These are phyloP conservation scores for Phylloscopus trochilus DNA, from an alignment of 2,113 vertebrate genomes.

Conservation along the genomic window DNA sequence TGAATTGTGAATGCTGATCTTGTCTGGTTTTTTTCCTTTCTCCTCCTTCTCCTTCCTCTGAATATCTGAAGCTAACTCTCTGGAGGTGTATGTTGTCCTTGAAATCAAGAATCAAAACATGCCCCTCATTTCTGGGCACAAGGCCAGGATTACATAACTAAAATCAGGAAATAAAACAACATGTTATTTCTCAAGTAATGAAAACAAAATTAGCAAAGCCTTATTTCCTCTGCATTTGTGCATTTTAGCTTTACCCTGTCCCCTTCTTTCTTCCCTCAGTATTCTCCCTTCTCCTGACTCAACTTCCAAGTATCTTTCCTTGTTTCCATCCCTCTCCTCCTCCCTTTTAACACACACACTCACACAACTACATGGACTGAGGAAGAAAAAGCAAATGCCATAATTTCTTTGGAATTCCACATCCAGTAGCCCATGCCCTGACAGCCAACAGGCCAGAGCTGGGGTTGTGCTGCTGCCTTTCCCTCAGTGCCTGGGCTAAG, in stretches of 20 bases:
- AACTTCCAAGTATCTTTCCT: background rate
- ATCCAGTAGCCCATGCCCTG: rapidly evolving
- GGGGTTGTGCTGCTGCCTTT: background rate
- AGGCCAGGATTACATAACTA: background rate
- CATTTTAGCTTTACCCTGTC: background rate
- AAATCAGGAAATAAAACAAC: background rate
- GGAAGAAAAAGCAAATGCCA: background rate
- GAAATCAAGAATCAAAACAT: slow-evolving; percentile 7
- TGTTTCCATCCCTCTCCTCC: rapidly evolving
- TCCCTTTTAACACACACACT: background rate
- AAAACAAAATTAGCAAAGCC: background rate
- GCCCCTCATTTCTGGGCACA: background rate
- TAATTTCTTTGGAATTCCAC: background rate
- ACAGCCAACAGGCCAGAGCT: background rate
- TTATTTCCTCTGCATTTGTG: background rate
- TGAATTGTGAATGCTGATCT: background rate
- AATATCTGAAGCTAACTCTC: background rate
- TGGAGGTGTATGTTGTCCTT: background rate
- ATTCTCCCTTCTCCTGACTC: background rate
- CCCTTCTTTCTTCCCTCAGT: background rate
- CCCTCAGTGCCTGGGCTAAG: background rate
- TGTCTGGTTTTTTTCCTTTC: background rate
- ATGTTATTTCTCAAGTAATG: background rate
- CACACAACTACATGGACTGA: background rate
- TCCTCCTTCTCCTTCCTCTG: background rate